These are phyloP conservation scores for Calameuta pallipes DNA, from an alignment of 2,888 invertebrate genomes.

Conservation along the genomic window DNA sequence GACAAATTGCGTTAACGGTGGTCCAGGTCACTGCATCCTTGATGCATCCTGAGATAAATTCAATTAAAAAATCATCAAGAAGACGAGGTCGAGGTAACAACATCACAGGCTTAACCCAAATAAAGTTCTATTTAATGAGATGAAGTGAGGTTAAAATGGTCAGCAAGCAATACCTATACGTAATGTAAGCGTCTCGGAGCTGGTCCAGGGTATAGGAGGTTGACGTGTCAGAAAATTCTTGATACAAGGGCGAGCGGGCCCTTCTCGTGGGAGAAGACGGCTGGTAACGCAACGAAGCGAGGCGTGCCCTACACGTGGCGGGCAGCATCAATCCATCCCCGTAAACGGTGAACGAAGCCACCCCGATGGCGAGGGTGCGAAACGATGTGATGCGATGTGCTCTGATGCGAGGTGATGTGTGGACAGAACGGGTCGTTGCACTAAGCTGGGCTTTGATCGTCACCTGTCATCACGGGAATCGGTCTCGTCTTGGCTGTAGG, in stretches of 20 bases:
- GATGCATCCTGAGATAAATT: background rate
- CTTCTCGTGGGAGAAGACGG: conserved; percentile 67
- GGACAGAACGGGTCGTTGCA: conserved; percentile 59
- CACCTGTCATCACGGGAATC: conserved; percentile 43
- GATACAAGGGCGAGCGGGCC: background rate
- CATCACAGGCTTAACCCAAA: background rate
- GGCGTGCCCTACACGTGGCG: conserved; percentile 63
- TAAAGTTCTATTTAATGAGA: background rate
- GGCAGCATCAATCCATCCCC: conserved; percentile 64
- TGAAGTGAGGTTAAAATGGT: background rate
- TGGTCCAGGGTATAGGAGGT: background rate
- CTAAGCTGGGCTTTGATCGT: conserved; percentile 60
- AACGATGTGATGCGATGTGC: conserved; percentile 29
- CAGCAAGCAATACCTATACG: background rate
- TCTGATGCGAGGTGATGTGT: conserved; percentile 43
- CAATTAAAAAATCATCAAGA: background rate
- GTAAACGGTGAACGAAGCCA: conserved; percentile 59
- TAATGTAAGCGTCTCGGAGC: background rate
- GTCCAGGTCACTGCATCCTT: conserved; percentile 44
- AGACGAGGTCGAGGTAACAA: background rate
- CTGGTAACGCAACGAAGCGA: conserved; percentile 62
- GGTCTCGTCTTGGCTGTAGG: background rate
- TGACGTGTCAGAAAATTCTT: background rate
- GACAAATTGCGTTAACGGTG: conserved; percentile 45
- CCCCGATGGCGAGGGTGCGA: conserved; percentile 22